phyloP scores from a whole-genome alignment of 2,888 invertebrate genomes.

The Lottia gigantea region DNA sequence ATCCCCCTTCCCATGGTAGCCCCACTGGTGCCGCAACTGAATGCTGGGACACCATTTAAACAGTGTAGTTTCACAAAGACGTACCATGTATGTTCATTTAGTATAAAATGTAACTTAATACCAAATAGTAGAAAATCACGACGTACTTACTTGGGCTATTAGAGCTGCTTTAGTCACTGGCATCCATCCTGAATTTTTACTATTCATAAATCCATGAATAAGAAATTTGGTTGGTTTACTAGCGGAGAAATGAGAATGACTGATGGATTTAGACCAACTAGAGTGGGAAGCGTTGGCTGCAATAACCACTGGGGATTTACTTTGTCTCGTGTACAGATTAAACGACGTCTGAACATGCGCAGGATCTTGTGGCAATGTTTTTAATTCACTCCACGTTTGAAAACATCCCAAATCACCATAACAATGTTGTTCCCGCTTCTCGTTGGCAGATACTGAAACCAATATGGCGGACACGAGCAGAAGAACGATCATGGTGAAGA shows the following conservation, averaged over 20 bases:
- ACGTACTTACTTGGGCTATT: constrained; percentile 27
- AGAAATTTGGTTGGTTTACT: constrained; percentile 32
- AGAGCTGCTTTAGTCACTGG: constrained; percentile 30
- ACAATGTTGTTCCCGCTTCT: constrained; percentile 12
- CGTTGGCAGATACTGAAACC: not conserved
- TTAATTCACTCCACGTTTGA: constrained; percentile 7
- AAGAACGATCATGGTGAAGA: not conserved
- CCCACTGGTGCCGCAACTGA: no score
- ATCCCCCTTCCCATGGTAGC: no score
- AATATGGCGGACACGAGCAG: not conserved
- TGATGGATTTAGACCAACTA: constrained; percentile 10
- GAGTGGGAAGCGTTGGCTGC: constrained; percentile 12
- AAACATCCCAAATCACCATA: constrained; percentile 26
- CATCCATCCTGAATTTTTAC: constrained; percentile 31
- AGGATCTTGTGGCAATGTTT: constrained; percentile 15
- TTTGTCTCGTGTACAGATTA: constrained; percentile 11
- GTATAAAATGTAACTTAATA: no score
- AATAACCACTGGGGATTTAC: not conserved
- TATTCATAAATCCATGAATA: constrained; percentile 40
- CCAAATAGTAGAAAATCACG: no score
- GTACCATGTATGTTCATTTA: no score
- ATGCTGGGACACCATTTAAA: no score
- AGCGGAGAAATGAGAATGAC: constrained; percentile 13
- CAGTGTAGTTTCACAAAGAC: no score
- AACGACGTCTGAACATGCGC: constrained; percentile 19